phyloP scores from a whole-genome alignment of 2,888 invertebrate species.

The Coleophora deauratella region DNA sequence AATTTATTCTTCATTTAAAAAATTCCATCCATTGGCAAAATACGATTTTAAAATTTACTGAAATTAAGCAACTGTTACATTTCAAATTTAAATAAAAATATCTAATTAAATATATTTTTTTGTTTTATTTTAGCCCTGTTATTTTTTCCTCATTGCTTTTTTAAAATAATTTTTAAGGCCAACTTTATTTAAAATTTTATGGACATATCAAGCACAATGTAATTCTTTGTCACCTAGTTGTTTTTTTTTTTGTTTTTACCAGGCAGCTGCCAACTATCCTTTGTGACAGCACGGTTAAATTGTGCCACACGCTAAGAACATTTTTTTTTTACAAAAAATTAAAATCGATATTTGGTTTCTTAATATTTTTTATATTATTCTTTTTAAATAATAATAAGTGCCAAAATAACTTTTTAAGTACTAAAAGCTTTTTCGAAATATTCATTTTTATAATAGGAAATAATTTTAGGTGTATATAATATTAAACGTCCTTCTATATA shows the following conservation, averaged over 20 bases:
- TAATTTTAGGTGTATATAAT: no score
- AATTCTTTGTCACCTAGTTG: conserved; percentile 16
- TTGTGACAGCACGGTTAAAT: no score
- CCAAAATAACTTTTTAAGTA: no score
- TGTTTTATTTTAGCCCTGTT: conserved; percentile 52
- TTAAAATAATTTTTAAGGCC: conserved; percentile 6
- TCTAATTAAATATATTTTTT: conserved; percentile 41
- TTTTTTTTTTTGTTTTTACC: no score
- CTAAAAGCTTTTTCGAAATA: no score
- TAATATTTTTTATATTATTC: not conserved
- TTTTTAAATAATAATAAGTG: no score
- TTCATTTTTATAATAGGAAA: no score
- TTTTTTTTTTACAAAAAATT: conserved; percentile 19
- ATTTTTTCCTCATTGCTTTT: conserved; percentile 26
- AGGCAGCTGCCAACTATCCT: no score
- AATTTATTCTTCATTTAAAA: conserved; percentile 22
- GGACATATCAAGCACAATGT: conserved; percentile 45
- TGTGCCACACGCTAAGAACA: no score
- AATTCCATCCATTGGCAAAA: conserved; percentile 63
- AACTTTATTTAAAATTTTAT: conserved; percentile 36
- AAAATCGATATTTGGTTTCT: no score
- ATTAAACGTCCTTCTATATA: no score
- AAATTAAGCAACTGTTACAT: conserved; percentile 58
- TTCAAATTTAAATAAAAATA: conserved; percentile 65
- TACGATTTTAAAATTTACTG: conserved; percentile 64